These are phyloP conservation scores for Drosophila siamana DNA, from an alignment of 2,888 invertebrate species.

Conservation along the genomic window DNA sequence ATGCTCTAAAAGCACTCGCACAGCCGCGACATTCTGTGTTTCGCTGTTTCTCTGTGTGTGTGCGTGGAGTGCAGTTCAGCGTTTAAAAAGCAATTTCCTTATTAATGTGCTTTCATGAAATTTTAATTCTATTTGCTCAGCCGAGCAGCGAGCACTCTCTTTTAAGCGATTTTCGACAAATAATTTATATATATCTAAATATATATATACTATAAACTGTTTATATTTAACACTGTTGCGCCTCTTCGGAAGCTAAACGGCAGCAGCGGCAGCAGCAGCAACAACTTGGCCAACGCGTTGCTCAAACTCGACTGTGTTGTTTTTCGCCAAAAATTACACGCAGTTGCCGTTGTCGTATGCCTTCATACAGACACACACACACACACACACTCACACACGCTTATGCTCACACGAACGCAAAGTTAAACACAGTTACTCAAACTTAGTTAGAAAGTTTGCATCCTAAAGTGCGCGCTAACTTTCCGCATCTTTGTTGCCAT, in stretches of 20 bases:
- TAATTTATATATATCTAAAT: neutral
- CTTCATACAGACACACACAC: slow-evolving; percentile 35
- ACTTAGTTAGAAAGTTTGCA: slow-evolving; percentile 47
- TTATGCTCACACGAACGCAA: slow-evolving; percentile 12
- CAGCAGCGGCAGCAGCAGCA: slow-evolving; percentile 37
- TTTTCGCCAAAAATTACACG: slow-evolving; percentile 67
- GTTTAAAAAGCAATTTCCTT: slow-evolving; percentile 62
- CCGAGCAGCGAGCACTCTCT: slow-evolving; percentile 7
- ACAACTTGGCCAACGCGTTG: slow-evolving; percentile 71
- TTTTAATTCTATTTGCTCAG: slow-evolving; percentile 57
- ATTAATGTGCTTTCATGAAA: slow-evolving; percentile 53
- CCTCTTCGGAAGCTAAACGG: slow-evolving; percentile 7
- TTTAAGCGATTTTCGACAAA: slow-evolving; percentile 37
- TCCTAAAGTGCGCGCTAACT: slow-evolving; percentile 26
- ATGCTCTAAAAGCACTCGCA: slow-evolving; percentile 56
- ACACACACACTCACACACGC: slow-evolving; percentile 24
- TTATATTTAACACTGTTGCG: slow-evolving; percentile 21
- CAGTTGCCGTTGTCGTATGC: slow-evolving; percentile 56
- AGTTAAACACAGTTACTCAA: slow-evolving; percentile 7
- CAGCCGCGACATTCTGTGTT: slow-evolving; percentile 38
- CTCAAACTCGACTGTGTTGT: slow-evolving; percentile 78
- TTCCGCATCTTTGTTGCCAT: neutral
- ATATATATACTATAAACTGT: neutral
- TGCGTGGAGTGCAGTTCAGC: slow-evolving; percentile 22
- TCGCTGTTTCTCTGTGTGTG: neutral